Percentiles rank a stretch among this genome's conserved stretches.
Evolutionary conservation across 2,888 invertebrate genomes (phyloP).

Genomic region (Sthenelais limicola): DNA sequence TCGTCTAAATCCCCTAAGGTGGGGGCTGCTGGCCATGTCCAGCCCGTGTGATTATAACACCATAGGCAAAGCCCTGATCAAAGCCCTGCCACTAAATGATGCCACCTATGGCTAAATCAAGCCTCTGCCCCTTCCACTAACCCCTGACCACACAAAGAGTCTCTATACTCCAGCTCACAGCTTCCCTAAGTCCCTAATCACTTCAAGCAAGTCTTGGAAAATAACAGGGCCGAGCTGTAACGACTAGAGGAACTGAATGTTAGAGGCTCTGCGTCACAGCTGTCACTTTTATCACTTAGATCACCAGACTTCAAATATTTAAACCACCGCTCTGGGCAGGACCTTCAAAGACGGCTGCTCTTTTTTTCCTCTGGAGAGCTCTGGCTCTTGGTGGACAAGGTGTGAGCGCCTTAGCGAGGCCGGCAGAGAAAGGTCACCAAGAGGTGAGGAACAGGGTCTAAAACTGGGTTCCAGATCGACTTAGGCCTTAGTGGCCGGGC

Average conservation of each 20-base stretch:
- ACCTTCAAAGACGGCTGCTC: conserved; percentile 22
- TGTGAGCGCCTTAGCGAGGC: too few relatives aligned
- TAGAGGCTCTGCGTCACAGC: conserved; percentile 36
- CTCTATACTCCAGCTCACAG: too few relatives aligned
- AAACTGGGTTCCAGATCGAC: too few relatives aligned
- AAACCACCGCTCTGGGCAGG: not conserved
- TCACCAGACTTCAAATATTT: conserved; percentile 31
- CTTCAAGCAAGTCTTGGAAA: too few relatives aligned
- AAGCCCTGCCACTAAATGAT: conserved; percentile 20
- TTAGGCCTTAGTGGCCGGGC: too few relatives aligned
- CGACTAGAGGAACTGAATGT: too few relatives aligned
- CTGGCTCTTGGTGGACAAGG: not conserved
- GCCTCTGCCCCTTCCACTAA: not conserved
- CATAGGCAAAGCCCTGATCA: not conserved
- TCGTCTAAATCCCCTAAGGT: too few relatives aligned
- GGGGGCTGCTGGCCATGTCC: too few relatives aligned
- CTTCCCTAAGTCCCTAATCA: too few relatives aligned
- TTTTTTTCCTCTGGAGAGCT: not conserved
- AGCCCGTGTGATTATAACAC: conserved; percentile 32
- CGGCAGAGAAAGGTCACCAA: too few relatives aligned
- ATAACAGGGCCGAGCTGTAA: too few relatives aligned
- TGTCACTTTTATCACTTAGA: conserved; percentile 28
- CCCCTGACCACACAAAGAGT: not conserved
- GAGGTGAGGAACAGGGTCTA: too few relatives aligned
- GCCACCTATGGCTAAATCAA: conserved; percentile 21